Conservation (phyloP, 2,113 vertebrate species). For the Hipposideros armiger region DNA sequence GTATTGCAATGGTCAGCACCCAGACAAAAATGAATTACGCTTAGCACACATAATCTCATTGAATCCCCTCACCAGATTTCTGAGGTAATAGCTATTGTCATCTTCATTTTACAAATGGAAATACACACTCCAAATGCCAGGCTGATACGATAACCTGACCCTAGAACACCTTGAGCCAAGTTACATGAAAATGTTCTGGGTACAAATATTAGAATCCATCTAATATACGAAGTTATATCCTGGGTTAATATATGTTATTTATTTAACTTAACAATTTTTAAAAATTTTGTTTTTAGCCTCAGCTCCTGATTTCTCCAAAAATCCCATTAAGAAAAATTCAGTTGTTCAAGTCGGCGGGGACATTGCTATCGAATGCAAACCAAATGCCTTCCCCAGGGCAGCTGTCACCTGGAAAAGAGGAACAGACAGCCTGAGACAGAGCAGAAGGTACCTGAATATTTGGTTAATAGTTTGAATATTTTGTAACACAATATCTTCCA, state of each 20-base stretch:
- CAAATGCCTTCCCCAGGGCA: conserved; percentile 92
- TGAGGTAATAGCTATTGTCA: neutral
- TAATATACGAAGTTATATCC: neutral
- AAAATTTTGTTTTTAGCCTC: conserved; percentile 87
- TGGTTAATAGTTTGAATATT: neutral
- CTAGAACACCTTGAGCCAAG: neutral
- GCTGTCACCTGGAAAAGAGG: conserved; percentile 91
- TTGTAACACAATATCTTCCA: neutral
- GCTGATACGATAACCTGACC: too few relatives aligned
- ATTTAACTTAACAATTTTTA: neutral
- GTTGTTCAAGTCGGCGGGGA: conserved; percentile 92
- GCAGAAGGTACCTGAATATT: conserved; percentile 86
- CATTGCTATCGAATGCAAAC: conserved; percentile 90
- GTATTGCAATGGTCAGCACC: neutral
- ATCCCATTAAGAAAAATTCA: conserved; percentile 89
- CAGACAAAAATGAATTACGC: neutral
- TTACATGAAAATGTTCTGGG: neutral
- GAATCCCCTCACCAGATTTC: neutral
- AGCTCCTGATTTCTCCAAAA: conserved; percentile 92
- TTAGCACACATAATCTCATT: neutral
- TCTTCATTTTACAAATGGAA: neutral
- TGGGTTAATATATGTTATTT: neutral
- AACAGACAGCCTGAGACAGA: conserved; percentile 86
- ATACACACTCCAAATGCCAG: neutral
- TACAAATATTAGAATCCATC: neutral